Conservation (phyloP, 1,140 invertebrate species). For the Apis mellifera region DNA sequence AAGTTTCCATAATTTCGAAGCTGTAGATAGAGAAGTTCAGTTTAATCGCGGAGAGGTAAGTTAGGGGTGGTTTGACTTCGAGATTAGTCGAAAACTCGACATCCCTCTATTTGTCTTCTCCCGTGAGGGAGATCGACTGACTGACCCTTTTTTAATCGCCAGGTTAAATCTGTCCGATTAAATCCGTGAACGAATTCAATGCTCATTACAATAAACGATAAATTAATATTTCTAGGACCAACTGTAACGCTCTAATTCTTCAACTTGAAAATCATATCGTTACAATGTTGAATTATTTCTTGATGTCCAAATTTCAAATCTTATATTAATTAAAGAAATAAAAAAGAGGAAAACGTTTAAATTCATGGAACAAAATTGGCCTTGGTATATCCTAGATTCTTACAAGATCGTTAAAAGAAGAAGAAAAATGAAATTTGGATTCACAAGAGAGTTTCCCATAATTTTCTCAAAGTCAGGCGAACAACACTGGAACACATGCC, state of each 20-base stretch:
- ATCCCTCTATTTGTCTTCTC: constrained; percentile 1
- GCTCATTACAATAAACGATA: neutral
- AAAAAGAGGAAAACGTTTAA: too few species aligned
- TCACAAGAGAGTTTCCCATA: too few species aligned
- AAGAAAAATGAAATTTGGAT: too few species aligned
- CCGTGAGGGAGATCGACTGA: too few species aligned
- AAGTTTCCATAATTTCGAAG: constrained; percentile 48
- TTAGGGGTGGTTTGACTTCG: constrained; percentile 38
- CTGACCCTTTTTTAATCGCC: constrained; percentile 11
- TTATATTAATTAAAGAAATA: too few species aligned
- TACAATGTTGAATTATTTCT: too few species aligned
- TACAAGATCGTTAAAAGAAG: too few species aligned
- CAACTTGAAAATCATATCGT: neutral
- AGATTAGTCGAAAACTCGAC: constrained; percentile 51
- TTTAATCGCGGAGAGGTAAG: constrained; percentile 31
- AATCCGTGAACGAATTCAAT: neutral
- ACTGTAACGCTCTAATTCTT: neutral
- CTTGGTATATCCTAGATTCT: too few species aligned
- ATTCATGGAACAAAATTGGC: too few species aligned
- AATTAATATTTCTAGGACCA: neutral
- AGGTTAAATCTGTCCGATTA: too few species aligned
- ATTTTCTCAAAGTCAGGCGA: neutral
- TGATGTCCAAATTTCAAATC: too few species aligned
- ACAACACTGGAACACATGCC: neutral
- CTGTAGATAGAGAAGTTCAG: constrained; percentile 10